Base-by-base conservation (phyloP, 2,888 invertebrate genomes). In the Eupithecia vulgata region DNA sequence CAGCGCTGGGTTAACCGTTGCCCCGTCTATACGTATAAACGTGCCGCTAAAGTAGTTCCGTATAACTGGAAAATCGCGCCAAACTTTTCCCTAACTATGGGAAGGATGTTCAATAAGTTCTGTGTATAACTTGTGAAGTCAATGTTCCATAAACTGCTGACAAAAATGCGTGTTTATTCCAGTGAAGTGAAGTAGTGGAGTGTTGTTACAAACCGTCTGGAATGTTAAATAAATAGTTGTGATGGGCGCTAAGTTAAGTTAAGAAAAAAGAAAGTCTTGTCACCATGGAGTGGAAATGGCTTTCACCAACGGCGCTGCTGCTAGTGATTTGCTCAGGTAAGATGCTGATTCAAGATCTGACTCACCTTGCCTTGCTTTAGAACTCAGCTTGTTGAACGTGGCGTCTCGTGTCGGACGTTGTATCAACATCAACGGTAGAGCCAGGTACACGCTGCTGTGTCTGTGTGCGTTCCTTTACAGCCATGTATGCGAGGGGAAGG, bases 261-360 rank as follows among this genome's bases (percentile, higher is more conserved):
- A 84, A 86, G 86, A 81, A 84, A 85, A 84, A 84, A 90, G 90
- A 92, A 92, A 92, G 91, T 92, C 85, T 85, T 83, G 85, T 81
- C 85, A 87, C 85, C 86, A 94, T 94, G 94, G 88, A 88, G 88
- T 88, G 83, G 87, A 84, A 87, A 84, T 84, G 90, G 88, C 88
- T 94, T 92, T 93, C 93, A 89, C 93, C 90, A 84, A 87, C 91
- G 86, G 88, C 87, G 87, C 87, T 91, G 89, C 86, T 93, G 90
- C 85, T 92, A 89, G 86, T 93, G 88, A 90, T 93, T 87, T 92
- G 91, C 89, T 86, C 93, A 91, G 94, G 94, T 94, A 94, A 93
- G 93, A 88, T 88, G 86, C 84, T 87, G 82, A 88, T 86, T 88
- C 87, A 89, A 88, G 82, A 90, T 90, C 90, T 91, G 91, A 91